Conservation (phyloP, 2,888 invertebrate species). For the Eupelmus urozonus region DNA sequence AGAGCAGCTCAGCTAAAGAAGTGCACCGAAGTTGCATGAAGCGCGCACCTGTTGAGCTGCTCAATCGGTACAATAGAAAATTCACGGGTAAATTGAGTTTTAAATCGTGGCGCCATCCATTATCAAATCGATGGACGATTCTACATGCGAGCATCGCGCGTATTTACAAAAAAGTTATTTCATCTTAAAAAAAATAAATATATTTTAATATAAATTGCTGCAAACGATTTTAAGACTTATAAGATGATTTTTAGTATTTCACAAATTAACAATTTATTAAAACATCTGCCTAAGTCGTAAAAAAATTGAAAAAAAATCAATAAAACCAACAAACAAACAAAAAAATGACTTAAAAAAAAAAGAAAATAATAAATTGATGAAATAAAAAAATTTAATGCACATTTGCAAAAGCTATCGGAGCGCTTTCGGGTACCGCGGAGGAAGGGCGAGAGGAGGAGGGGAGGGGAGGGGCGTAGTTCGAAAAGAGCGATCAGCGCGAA, state of each 20-base stretch:
- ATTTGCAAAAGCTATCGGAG: background rate
- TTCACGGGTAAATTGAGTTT: background rate
- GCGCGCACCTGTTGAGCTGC: slow-evolving; percentile 23
- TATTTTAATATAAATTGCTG: background rate
- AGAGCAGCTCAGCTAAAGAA: too few relatives aligned
- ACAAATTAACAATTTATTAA: too few relatives aligned
- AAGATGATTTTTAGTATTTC: too few relatives aligned
- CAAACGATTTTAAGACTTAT: too few relatives aligned
- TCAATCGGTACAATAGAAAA: slow-evolving; percentile 26
- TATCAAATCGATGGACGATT: background rate
- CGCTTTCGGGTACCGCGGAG: too few relatives aligned
- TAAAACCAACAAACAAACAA: background rate
- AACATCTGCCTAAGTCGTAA: too few relatives aligned
- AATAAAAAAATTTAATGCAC: background rate
- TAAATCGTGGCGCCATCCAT: slow-evolving; percentile 51
- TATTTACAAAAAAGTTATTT: background rate
- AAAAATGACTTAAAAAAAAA: background rate
- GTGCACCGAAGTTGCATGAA: too few relatives aligned
- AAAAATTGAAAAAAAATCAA: too few relatives aligned
- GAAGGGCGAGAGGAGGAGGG: background rate
- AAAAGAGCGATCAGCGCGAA: background rate
- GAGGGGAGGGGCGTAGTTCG: background rate
- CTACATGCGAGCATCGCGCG: background rate
- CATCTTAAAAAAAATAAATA: background rate
- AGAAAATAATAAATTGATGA: background rate